Evolutionary conservation across 2,797 vertebrate species (phyloP).

Genomic region (Pantherophis vulpinus): DNA sequence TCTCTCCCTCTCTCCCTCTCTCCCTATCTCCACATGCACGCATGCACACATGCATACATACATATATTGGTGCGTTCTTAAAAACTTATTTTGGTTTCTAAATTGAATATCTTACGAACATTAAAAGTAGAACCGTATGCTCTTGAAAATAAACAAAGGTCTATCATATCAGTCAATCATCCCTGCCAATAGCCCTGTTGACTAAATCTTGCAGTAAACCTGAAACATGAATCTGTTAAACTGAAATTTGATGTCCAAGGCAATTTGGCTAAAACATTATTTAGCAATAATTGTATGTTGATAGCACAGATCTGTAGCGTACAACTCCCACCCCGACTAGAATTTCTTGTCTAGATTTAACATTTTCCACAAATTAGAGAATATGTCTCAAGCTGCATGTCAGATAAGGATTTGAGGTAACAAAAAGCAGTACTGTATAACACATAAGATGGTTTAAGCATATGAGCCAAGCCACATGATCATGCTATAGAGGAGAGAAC

Average conservation of each 20-base stretch:
- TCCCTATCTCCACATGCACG: not conserved
- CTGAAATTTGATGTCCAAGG: not conserved
- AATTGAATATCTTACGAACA: not conserved
- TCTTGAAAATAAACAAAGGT: not conserved
- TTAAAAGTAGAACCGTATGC: not conserved
- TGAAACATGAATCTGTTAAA: not conserved
- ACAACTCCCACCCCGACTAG: not conserved
- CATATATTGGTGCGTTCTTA: not conserved
- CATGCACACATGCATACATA: not conserved
- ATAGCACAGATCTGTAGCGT: not conserved
- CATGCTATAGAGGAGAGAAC: not conserved
- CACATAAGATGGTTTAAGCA: not conserved
- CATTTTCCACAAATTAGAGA: not conserved
- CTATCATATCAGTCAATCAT: not conserved
- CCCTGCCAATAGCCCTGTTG: not conserved
- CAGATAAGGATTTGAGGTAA: not conserved
- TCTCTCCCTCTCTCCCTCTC: not conserved
- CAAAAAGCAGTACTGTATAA: not conserved
- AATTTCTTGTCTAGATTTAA: not conserved
- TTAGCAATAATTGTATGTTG: not conserved
- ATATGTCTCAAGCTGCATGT: not conserved
- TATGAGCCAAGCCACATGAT: not conserved
- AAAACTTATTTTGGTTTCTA: not conserved
- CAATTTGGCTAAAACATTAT: not conserved
- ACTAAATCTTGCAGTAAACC: not conserved